phyloP scores from a whole-genome alignment of 2,888 invertebrate genomes.

The Neria commutata region DNA sequence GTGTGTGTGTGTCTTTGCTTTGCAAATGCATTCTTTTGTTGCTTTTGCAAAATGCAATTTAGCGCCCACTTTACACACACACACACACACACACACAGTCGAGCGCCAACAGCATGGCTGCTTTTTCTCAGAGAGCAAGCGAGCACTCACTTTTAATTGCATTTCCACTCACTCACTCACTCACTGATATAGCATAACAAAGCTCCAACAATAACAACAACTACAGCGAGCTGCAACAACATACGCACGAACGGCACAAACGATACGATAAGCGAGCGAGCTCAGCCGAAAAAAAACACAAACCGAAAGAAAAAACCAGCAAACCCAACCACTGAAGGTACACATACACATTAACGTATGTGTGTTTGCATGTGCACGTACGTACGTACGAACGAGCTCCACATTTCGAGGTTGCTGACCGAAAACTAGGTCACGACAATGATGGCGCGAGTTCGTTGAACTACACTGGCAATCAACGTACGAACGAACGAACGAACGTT shows the following conservation, averaged over 20 bases:
- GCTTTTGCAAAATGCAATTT: neutral
- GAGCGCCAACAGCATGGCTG: constrained; percentile 22
- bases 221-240: constrained; percentile 6
- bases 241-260: constrained; percentile 6
- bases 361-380: neutral
- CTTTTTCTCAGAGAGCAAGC: constrained; percentile 32
- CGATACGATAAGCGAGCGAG: constrained; percentile 14
- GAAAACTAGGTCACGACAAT: constrained; percentile 63
- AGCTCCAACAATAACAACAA: neutral
- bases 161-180: neutral
- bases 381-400: constrained; percentile 46
- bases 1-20: neutral
- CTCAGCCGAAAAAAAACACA: neutral
- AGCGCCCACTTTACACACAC: neutral
- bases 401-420: constrained; percentile 63
- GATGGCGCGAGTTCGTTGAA: constrained; percentile 63
- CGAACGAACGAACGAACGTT: constrained; percentile 29
- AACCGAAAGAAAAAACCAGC: constrained; percentile 27
- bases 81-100: neutral
- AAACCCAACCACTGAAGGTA: constrained; percentile 1
- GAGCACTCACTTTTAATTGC: too few relatives aligned
- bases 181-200: neutral
- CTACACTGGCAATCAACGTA: constrained; percentile 46
- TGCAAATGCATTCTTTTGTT: neutral
- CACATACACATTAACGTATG: neutral